Evolutionary conservation across 2,888 invertebrate genomes (phyloP).

Genomic region (Drosophila niveifrons): DNA sequence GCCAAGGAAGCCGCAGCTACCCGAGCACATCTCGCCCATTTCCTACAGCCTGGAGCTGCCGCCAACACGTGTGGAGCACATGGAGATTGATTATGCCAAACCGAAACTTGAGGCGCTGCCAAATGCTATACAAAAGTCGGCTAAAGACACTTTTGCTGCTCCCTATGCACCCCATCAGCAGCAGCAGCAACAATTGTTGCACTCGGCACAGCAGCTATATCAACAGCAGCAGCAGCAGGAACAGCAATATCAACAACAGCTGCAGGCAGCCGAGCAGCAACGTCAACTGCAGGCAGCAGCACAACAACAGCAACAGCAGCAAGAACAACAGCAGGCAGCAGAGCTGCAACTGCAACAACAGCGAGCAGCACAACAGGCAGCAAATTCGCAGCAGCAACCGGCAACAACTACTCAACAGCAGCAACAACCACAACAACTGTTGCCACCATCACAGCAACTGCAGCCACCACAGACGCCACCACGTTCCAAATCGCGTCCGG

Average conservation of each 20-base stretch:
- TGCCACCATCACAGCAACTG: conserved; percentile 8
- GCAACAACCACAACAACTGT: not conserved
- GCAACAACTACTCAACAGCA: not conserved
- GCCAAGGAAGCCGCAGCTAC: conserved; percentile 8
- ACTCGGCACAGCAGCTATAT: not conserved
- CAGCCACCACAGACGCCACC: conserved; percentile 13
- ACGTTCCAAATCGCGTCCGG: conserved; percentile 20
- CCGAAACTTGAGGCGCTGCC: conserved; percentile 7
- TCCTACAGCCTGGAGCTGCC: conserved; percentile 58
- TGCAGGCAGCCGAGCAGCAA: conserved; percentile 8
- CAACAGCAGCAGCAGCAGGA: conserved; percentile 1
- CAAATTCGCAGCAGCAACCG: conserved; percentile 7
- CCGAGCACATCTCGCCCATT: conserved; percentile 32
- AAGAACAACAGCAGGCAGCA: not conserved
- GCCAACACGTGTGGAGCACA: conserved; percentile 41
- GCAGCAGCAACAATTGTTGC: conserved; percentile 10
- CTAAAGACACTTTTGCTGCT: conserved; percentile 1
- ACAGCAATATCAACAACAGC: not conserved
- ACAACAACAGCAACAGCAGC: conserved; percentile 2
- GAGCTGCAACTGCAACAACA: conserved; percentile 7
- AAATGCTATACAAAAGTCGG: conserved; percentile 1
- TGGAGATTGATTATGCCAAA: conserved; percentile 57
- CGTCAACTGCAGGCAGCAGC: not conserved
- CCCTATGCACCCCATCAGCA: conserved; percentile 13
- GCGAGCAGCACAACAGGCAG: not conserved